A percentile compares a stretch with the other conserved stretches of the same genome.
phyloP scores from a whole-genome alignment of 2,113 vertebrate genomes.

The Pristiophorus japonicus region DNA sequence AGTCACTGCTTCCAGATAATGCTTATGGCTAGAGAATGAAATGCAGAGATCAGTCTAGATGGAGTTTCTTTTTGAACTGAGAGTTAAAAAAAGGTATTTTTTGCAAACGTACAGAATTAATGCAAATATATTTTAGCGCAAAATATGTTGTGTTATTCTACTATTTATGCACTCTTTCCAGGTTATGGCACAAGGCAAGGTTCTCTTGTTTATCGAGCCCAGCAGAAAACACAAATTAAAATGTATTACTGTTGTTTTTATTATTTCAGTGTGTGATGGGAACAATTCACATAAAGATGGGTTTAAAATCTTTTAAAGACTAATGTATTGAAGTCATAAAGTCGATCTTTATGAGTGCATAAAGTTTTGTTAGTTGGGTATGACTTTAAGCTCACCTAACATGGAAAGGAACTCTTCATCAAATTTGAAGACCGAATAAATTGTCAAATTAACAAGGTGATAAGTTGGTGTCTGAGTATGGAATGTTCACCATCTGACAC shows the following conservation, averaged over 20 bases:
- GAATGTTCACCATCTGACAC: background rate
- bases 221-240: background rate
- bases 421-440: constrained; percentile 27
- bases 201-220: no score
- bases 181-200: background rate
- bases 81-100: background rate
- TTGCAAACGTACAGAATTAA: background rate
- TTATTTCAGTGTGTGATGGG: background rate
- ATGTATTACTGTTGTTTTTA: background rate
- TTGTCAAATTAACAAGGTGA: background rate
- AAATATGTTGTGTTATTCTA: background rate
- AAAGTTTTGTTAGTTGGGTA: background rate
- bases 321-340: background rate
- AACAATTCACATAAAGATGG: background rate
- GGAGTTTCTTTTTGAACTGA: no score
- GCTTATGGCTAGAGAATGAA: background rate
- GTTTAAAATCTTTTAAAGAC: background rate
- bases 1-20: background rate
- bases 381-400: background rate
- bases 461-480: background rate
- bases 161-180: background rate
- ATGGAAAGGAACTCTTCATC: background rate
- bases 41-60: background rate
- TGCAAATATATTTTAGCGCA: background rate
- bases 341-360: background rate